These are phyloP conservation scores for Laothoe populi DNA, from an alignment of 2,888 invertebrate species.

Conservation along the genomic window DNA sequence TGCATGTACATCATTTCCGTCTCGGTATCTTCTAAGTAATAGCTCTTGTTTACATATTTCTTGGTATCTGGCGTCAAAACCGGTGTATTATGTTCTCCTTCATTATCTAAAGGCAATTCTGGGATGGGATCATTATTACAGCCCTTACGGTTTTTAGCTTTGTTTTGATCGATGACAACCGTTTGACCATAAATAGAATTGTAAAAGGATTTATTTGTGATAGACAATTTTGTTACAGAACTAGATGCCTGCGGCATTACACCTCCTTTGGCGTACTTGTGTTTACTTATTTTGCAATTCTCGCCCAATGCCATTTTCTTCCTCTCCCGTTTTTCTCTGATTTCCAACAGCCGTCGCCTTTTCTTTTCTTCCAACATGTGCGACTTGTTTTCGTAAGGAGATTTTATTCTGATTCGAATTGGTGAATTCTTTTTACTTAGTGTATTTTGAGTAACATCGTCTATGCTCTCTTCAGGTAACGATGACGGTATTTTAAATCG, in stretches of 20 bases:
- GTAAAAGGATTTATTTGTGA: conserved; percentile 77
- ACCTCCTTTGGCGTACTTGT: conserved; percentile 56
- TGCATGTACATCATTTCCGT: conserved; percentile 65
- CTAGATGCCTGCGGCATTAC: conserved; percentile 64
- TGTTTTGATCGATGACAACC: conserved; percentile 41
- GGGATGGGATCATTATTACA: conserved; percentile 38
- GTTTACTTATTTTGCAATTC: conserved; percentile 62
- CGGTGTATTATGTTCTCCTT: conserved; percentile 37
- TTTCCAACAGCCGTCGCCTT: conserved; percentile 69
- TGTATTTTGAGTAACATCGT: conserved; percentile 41
- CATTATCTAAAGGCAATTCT: conserved; percentile 42
- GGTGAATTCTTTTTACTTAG: conserved; percentile 59
- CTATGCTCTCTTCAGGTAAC: conserved; percentile 60
- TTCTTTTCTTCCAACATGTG: conserved; percentile 68
- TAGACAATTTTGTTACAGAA: conserved; percentile 76
- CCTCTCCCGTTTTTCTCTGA: conserved; percentile 68
- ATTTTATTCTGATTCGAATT: conserved; percentile 64
- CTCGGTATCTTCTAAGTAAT: conserved; percentile 66
- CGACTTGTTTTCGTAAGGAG: conserved; percentile 75
- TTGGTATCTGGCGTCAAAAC: conserved; percentile 42
- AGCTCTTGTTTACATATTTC: conserved; percentile 62
- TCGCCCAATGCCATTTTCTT: conserved; percentile 67
- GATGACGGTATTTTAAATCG: conserved; percentile 55
- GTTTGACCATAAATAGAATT: conserved; percentile 74
- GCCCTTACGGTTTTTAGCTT: conserved; percentile 45